Evolutionary conservation across 2,888 invertebrate species (phyloP).

Genomic region (Sphaeridia pumilis): DNA sequence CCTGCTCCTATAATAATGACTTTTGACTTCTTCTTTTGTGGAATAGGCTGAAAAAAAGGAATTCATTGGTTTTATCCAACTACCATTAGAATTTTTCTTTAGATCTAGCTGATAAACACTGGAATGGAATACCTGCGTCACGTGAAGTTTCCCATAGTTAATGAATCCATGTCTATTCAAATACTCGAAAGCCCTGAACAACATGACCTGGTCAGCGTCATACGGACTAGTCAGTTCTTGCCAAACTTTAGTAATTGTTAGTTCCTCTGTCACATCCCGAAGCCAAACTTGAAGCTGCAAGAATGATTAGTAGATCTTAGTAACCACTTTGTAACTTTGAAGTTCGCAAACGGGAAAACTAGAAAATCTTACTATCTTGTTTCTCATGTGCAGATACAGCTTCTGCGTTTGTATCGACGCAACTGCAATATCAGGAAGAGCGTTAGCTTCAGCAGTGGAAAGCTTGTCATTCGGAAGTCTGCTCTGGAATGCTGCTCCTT

Average conservation of each 20-base stretch:
- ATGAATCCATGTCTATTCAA: conserved; percentile 92
- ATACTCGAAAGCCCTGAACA: conserved; percentile 76
- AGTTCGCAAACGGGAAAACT: neutral
- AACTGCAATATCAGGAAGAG: conserved; percentile 81
- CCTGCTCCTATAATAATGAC: conserved; percentile 62
- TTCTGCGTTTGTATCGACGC: conserved; percentile 69
- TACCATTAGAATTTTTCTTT: too few species aligned
- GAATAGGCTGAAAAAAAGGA: conserved; percentile 3
- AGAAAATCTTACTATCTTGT: conserved; percentile 53
- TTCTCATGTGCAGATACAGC: conserved; percentile 82
- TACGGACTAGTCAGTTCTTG: conserved; percentile 76
- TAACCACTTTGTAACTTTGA: neutral
- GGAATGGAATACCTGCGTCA: conserved; percentile 51
- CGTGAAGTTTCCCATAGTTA: conserved; percentile 92
- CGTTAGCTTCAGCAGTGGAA: conserved; percentile 83
- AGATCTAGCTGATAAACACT: neutral
- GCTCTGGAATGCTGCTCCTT: conserved; percentile 89
- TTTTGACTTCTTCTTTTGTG: conserved; percentile 44
- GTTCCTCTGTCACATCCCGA: conserved; percentile 84
- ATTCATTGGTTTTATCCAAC: too few species aligned
- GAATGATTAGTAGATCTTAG: conserved; percentile 1
- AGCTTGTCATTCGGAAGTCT: conserved; percentile 87
- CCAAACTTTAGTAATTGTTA: conserved; percentile 67
- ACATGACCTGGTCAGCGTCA: conserved; percentile 75
- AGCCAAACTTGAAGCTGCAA: conserved; percentile 77